Evolutionary conservation across 2,888 invertebrate species (phyloP).

Genomic region (Drosophila monieri): DNA sequence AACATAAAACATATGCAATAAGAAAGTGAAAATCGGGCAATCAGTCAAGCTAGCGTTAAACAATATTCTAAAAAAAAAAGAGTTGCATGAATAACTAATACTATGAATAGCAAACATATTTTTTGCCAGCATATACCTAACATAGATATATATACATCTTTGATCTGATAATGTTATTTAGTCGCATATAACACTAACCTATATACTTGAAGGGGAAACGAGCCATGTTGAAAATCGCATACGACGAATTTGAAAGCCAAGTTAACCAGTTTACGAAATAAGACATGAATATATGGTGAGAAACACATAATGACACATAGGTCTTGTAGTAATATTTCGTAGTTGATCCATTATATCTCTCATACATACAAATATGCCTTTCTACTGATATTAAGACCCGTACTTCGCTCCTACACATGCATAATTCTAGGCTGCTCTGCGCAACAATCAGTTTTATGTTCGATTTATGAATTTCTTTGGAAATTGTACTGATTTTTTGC

Average conservation of each 20-base stretch:
- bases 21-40: slow-evolving; percentile 66
- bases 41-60: slow-evolving; percentile 65
- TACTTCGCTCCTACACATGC: slow-evolving; percentile 29
- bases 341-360: slow-evolving; percentile 36
- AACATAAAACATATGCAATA: slow-evolving; percentile 47
- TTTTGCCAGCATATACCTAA: slow-evolving; percentile 64
- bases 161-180: slow-evolving; percentile 40
- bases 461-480: slow-evolving; percentile 43
- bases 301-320: neutral
- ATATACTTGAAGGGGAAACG: slow-evolving; percentile 45
- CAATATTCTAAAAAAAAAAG: slow-evolving; percentile 59
- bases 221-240: slow-evolving; percentile 52
- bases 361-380: slow-evolving; percentile 30
- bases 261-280: slow-evolving; percentile 55
- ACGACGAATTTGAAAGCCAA: slow-evolving; percentile 66
- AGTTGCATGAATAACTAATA: slow-evolving; percentile 23
- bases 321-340: slow-evolving; percentile 28
- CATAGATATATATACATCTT: slow-evolving; percentile 27
- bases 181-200: slow-evolving; percentile 40
- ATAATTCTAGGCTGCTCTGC: slow-evolving; percentile 42
- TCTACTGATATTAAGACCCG: slow-evolving; percentile 27
- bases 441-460: slow-evolving; percentile 51
- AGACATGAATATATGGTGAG: neutral
- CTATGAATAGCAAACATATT: slow-evolving; percentile 53
- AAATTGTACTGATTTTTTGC: slow-evolving; percentile 55